Evolutionary conservation across 2,888 invertebrate genomes (phyloP).

Genomic region (Diaprepes abbreviatus): DNA sequence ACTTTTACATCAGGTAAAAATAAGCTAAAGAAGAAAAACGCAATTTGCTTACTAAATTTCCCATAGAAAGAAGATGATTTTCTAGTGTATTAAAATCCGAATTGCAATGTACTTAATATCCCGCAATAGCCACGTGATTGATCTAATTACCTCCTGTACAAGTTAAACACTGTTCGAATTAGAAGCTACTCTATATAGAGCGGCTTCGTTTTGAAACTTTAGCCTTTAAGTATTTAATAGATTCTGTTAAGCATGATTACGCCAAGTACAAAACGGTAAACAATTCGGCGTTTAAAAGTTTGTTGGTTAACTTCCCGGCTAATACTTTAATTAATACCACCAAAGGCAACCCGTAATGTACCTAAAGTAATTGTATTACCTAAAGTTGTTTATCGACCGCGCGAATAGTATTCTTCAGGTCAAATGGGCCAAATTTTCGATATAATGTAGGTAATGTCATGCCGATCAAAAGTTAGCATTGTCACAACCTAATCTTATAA

Average conservation of each 20-base stretch:
- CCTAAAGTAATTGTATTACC: slow-evolving; percentile 5
- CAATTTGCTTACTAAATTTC: too few species aligned
- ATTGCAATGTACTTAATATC: not conserved
- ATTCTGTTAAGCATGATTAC: slow-evolving; percentile 34
- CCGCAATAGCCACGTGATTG: slow-evolving; percentile 6
- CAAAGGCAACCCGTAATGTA: slow-evolving; percentile 1
- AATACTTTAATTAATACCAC: slow-evolving; percentile 38
- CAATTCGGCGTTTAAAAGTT: slow-evolving; percentile 35
- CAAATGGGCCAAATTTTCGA: too few species aligned
- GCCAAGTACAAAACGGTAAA: slow-evolving; percentile 32
- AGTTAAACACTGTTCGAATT: slow-evolving; percentile 33
- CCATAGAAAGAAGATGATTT: too few species aligned
- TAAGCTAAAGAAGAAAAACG: too few species aligned
- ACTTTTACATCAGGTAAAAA: too few species aligned
- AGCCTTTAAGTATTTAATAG: slow-evolving; percentile 39
- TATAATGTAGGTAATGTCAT: too few species aligned
- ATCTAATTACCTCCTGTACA: slow-evolving; percentile 12
- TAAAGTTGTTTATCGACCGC: slow-evolving; percentile 8
- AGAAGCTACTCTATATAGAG: slow-evolving; percentile 18
- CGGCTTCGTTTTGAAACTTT: slow-evolving; percentile 29
- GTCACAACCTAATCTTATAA: too few species aligned
- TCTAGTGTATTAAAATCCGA: too few species aligned
- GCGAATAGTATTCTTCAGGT: too few species aligned
- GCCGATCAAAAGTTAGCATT: too few species aligned
- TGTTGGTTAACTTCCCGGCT: slow-evolving; percentile 27